phyloP scores from a whole-genome alignment of 1,140 invertebrate species.

The Akabosia matsudoensis region DNA sequence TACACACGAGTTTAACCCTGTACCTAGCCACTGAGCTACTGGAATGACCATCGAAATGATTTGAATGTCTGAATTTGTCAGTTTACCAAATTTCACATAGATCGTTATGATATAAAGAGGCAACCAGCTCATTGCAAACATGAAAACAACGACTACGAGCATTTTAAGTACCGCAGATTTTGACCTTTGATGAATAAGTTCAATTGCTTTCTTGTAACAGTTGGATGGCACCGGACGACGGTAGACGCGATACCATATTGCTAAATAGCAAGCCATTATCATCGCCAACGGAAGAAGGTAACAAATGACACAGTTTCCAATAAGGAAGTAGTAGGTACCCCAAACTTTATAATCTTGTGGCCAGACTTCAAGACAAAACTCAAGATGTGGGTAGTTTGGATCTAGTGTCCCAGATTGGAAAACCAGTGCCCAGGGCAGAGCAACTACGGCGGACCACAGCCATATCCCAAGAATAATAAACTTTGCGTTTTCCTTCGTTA shows the following conservation, averaged over 20 bases:
- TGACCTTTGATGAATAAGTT: slow-evolving; percentile 41
- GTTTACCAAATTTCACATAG: slow-evolving; percentile 53
- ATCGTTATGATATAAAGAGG: slow-evolving; percentile 60
- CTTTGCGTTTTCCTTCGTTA: slow-evolving; percentile 55
- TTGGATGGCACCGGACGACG: slow-evolving; percentile 46
- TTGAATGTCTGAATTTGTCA: slow-evolving; percentile 47
- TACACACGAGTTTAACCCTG: slow-evolving; percentile 56
- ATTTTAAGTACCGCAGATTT: slow-evolving; percentile 62
- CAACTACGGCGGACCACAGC: slow-evolving; percentile 57
- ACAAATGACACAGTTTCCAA: slow-evolving; percentile 61
- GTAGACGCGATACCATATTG: slow-evolving; percentile 56
- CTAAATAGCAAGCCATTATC: slow-evolving; percentile 59
- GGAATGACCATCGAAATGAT: slow-evolving; percentile 56
- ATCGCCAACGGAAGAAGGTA: slow-evolving; percentile 57
- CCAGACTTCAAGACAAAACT: slow-evolving; percentile 56
- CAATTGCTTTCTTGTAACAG: slow-evolving; percentile 33
- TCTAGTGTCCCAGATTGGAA: slow-evolving; percentile 51
- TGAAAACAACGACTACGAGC: slow-evolving; percentile 61
- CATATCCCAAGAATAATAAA: slow-evolving; percentile 58
- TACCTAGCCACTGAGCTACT: slow-evolving; percentile 65
- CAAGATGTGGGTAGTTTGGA: slow-evolving; percentile 51
- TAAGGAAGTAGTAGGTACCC: slow-evolving; percentile 57
- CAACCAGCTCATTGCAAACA: slow-evolving; percentile 65
- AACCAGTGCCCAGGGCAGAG: slow-evolving; percentile 61
- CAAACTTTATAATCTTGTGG: slow-evolving; percentile 49